Percentiles rank a stretch among this genome's conserved stretches.
These are phyloP conservation scores for Sminthurinus aureus DNA, from an alignment of 2,888 invertebrate species.

Conservation along the genomic window DNA sequence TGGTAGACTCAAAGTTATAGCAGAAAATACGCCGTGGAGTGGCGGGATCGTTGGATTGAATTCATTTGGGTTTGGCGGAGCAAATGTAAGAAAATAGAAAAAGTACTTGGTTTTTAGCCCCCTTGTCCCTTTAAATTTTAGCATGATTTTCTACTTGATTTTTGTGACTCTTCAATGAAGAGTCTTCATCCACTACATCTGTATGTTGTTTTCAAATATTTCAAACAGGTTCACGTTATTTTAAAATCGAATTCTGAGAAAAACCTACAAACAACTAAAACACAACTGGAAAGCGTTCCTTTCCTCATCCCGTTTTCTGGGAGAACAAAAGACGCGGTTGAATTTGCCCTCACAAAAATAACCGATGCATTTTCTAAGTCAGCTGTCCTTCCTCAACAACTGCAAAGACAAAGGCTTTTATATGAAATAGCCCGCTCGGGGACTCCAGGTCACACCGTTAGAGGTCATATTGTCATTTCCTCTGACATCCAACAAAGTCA, in stretches of 20 bases:
- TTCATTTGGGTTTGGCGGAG: too few species aligned
- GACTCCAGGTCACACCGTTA: neutral
- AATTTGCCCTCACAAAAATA: conserved; percentile 9
- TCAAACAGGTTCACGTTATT: conserved; percentile 31
- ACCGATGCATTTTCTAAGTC: neutral
- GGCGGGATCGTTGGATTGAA: conserved; percentile 38
- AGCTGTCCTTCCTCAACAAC: neutral
- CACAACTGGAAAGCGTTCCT: neutral
- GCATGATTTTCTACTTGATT: too few species aligned
- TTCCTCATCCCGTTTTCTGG: conserved; percentile 35
- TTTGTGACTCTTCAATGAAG: too few species aligned
- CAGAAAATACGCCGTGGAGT: conserved; percentile 25
- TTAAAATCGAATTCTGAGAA: conserved; percentile 61
- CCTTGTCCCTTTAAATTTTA: too few species aligned
- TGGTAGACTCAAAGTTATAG: conserved; percentile 68
- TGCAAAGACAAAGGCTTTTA: neutral
- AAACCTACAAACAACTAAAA: too few species aligned
- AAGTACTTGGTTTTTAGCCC: too few species aligned
- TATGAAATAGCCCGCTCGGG: neutral
- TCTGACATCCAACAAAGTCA: neutral
- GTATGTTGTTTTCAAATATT: too few species aligned
- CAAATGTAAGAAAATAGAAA: too few species aligned
- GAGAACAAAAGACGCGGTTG: conserved; percentile 25
- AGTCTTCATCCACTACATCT: too few species aligned
- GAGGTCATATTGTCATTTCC: neutral